Base-by-base conservation (phyloP, 2,888 invertebrate genomes). In the Emmelina monodactyla region DNA sequence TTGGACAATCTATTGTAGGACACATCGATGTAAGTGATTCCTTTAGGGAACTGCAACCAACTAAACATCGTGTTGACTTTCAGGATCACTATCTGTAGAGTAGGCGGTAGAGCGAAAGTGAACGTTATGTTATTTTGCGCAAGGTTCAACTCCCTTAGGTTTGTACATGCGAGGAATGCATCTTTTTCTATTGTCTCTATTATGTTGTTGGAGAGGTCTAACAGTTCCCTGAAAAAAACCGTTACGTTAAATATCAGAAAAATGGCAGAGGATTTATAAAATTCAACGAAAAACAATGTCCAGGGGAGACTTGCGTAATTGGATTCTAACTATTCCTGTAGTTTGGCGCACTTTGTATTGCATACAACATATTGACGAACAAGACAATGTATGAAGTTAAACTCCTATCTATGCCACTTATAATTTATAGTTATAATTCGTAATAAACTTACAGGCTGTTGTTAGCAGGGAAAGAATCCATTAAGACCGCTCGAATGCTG, bases 61-160 rank as follows among this genome's bases (percentile, higher is more conserved):
- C 73, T 66, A 44, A 62, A 68, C 37, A 81, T 45, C 1, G 67
- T 65, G 43, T 81, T 81, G 25, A 71, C 57, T 40, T 64, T 69
- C 31, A 80, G 45, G 41, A 67, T 69, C 37, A 68, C 67, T 22
- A 70, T 70, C 48, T 73, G 69, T 14, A 81, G 45, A 1, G 67
- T 47, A 1, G 65, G 51, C 1, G 80, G 78, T 31, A 80, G 43
- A 1, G 65, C 60, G 43, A 76, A 72, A 37, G 67, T 52, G 14
- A 69, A 60, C 45, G 75, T 71, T 57, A 82, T 68, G 44, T 72
- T 69, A 54, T 82, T 82, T 45, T 72, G 68, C 0, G 63, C 73
- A 49, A 81, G 64, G 57, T 81, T 73, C 51, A 82, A 45, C 54
- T 76, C 78, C 28, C 61, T 56, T 39, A 82, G 54, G 43, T 53